Evolutionary conservation across 2,797 vertebrate species (phyloP).

Genomic region (Urophycis tenuis): DNA sequence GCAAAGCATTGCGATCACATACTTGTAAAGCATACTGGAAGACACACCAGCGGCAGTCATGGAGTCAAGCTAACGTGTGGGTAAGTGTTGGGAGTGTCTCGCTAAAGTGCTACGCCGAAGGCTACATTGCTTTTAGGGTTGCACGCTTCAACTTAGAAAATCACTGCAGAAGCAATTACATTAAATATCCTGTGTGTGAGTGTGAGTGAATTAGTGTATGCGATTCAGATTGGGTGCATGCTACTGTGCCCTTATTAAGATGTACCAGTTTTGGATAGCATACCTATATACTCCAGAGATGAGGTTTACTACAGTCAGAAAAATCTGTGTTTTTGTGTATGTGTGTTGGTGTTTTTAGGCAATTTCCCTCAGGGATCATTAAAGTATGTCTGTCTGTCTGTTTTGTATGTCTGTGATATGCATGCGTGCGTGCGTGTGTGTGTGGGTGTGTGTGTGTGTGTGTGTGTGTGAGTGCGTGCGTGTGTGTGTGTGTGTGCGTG

Average conservation of each 20-base stretch:
- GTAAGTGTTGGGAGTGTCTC: not conserved
- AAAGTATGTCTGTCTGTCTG: too few species aligned
- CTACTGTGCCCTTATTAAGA: not conserved
- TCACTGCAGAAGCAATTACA: not conserved
- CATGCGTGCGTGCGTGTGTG: not conserved
- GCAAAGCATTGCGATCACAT: too few species aligned
- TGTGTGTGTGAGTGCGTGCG: not conserved
- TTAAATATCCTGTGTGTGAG: not conserved
- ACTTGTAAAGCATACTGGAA: not conserved
- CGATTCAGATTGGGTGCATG: not conserved
- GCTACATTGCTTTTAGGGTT: too few species aligned
- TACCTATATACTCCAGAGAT: too few species aligned
- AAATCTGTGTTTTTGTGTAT: not conserved
- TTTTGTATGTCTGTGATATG: too few species aligned
- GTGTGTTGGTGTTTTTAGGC: not conserved
- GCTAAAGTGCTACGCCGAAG: not conserved
- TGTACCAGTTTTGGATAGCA: too few species aligned
- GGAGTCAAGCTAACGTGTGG: not conserved
- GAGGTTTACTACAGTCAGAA: too few species aligned
- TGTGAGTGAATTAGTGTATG: not conserved
- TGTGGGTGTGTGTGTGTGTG: not conserved
- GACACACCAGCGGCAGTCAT: not conserved
- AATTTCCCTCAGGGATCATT: too few species aligned
- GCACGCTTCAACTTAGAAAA: not conserved
- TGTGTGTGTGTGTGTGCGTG: slow-evolving; percentile 5